A percentile compares a stretch with the other conserved stretches of the same genome.
phyloP scores from a whole-genome alignment of 2,888 invertebrate species.

The Iphiclides podalirius region DNA sequence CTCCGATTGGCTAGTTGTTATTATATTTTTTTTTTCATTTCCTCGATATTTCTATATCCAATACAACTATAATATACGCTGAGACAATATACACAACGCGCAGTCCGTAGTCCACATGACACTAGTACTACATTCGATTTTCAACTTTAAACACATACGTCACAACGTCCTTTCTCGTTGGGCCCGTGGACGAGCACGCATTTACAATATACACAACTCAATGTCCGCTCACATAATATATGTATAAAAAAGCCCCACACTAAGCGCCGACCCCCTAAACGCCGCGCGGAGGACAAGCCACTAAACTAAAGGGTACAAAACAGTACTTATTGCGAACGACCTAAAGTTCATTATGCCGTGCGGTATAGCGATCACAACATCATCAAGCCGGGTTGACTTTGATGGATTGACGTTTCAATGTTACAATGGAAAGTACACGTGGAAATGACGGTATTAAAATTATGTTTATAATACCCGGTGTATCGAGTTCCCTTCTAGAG shows the following conservation, averaged over 20 bases:
- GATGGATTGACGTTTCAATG: too few species aligned
- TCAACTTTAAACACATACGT: slow-evolving; percentile 34
- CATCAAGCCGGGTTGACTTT: too few species aligned
- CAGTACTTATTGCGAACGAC: neutral
- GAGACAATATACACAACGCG: slow-evolving; percentile 60
- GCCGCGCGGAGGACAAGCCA: neutral
- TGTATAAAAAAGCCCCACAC: slow-evolving; percentile 1
- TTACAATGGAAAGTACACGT: neutral
- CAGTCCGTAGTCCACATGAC: slow-evolving; percentile 43
- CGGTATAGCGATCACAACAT: neutral
- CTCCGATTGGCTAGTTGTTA: too few species aligned
- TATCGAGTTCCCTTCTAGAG: too few species aligned
- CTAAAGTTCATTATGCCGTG: neutral
- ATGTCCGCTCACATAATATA: slow-evolving; percentile 11
- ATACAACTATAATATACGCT: slow-evolving; percentile 59
- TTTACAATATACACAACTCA: slow-evolving; percentile 30
- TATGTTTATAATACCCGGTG: too few species aligned
- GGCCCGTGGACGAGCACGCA: slow-evolving; percentile 32
- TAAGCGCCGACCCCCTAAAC: neutral
- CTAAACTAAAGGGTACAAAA: neutral
- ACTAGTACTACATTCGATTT: slow-evolving; percentile 48
- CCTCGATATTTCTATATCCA: slow-evolving; percentile 53
- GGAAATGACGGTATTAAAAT: too few species aligned
- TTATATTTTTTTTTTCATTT: too few species aligned
- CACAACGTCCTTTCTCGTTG: slow-evolving; percentile 57